Percentiles rank a stretch among this genome's conserved stretches.
These are phyloP conservation scores for Schrankia costaestrigalis DNA, from an alignment of 2,888 invertebrate species.

Conservation along the genomic window DNA sequence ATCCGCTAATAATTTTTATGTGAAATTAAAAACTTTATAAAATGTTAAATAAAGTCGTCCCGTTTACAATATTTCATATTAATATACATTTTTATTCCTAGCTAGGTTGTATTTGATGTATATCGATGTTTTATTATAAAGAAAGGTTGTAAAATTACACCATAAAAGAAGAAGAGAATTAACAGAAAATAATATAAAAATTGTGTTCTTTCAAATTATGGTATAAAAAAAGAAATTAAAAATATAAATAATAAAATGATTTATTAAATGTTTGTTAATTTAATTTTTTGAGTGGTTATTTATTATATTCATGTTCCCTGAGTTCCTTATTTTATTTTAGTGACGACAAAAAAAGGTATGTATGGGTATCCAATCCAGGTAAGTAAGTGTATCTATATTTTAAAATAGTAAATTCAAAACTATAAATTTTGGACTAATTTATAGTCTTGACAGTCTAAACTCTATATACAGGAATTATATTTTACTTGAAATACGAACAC, in stretches of 20 bases:
- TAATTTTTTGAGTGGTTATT: constrained; percentile 9
- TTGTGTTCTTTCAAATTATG: constrained; percentile 52
- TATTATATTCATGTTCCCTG: too few relatives aligned
- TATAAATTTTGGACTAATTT: too few relatives aligned
- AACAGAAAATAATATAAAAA: constrained; percentile 47
- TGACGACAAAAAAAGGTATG: too few relatives aligned
- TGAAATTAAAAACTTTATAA: constrained; percentile 19
- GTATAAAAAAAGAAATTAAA: constrained; percentile 45
- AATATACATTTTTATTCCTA: constrained; percentile 52
- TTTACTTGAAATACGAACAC: too few relatives aligned
- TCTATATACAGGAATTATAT: too few relatives aligned
- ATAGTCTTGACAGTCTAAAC: too few relatives aligned
- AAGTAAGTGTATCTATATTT: too few relatives aligned
- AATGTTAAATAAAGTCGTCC: constrained; percentile 44
- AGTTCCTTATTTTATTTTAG: too few relatives aligned
- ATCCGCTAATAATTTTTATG: constrained; percentile 1
- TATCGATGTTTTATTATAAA: constrained; percentile 41
- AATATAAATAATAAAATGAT: constrained; percentile 49
- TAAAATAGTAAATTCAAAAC: too few relatives aligned
- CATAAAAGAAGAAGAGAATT: constrained; percentile 31
- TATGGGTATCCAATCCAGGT: too few relatives aligned
- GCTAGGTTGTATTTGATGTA: constrained; percentile 37
- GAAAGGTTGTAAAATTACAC: constrained; percentile 29
- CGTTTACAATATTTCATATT: constrained; percentile 53
- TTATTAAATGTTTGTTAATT: constrained; percentile 47